Evolutionary conservation across 2,113 vertebrate species (phyloP).

Genomic region (Cynopterus brachyotis): DNA sequence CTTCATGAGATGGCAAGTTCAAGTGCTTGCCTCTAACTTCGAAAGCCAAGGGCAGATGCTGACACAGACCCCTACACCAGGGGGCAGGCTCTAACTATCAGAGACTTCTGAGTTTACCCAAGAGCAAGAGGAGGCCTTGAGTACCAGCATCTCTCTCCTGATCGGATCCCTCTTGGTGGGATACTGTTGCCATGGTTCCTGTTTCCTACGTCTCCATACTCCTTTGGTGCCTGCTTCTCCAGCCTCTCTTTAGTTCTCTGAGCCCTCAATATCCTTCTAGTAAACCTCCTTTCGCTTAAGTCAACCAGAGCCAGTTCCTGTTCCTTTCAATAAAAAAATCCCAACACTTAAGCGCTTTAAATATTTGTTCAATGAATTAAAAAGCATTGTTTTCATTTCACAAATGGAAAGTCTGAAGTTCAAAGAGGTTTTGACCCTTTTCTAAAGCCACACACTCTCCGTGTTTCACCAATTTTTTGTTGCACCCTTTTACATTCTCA

Average conservation of each 20-base stretch:
- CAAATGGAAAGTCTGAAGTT: not conserved
- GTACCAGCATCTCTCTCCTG: not conserved
- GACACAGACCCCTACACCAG: not conserved
- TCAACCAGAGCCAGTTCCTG: conserved; percentile 10
- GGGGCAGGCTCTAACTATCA: not conserved
- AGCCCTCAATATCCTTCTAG: not conserved
- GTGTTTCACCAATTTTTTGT: not conserved
- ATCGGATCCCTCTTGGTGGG: not conserved
- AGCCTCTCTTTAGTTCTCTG: not conserved
- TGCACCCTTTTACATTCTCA: not conserved
- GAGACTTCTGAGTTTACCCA: not conserved
- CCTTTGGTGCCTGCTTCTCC: not conserved
- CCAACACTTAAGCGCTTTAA: not conserved
- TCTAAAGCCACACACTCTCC: not conserved
- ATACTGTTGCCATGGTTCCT: not conserved
- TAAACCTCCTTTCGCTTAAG: conserved; percentile 5
- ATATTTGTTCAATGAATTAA: not conserved
- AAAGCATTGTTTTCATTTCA: conserved; percentile 19
- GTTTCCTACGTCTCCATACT: not conserved
- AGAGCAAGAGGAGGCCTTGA: not conserved
- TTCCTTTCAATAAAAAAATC: not conserved
- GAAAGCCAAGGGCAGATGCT: not conserved
- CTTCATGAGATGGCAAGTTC: not conserved
- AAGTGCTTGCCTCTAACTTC: not conserved
- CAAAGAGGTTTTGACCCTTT: not conserved